Percentiles rank a stretch among this genome's conserved stretches.
Conservation (phyloP, 2,797 vertebrate genomes). For the Sciurus carolinensis region DNA sequence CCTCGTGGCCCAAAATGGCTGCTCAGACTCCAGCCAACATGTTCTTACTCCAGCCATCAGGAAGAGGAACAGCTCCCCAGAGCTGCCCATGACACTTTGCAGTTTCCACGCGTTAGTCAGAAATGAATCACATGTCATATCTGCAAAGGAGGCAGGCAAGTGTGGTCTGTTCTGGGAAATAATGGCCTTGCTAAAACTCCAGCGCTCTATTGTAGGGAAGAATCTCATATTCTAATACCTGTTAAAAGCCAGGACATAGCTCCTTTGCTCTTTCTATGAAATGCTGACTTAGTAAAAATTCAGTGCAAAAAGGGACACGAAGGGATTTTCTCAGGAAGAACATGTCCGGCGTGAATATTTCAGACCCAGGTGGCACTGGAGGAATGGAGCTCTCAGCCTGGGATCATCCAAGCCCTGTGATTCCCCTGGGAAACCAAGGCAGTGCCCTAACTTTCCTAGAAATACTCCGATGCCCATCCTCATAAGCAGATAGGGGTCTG, state of each 20-base stretch:
- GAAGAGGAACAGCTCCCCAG: neutral
- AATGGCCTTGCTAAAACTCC: neutral
- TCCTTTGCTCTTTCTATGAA: neutral
- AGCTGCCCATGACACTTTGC: neutral
- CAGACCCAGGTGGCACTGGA: neutral
- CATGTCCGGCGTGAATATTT: neutral
- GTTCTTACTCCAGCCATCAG: neutral
- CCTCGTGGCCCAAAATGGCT: neutral
- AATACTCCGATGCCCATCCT: neutral
- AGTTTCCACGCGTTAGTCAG: neutral
- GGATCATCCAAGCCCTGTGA: neutral
- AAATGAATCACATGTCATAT: neutral
- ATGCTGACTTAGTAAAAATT: slow-evolving; percentile 22
- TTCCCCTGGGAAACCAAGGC: neutral
- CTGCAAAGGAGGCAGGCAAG: neutral
- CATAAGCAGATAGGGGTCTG: neutral
- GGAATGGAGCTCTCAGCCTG: neutral
- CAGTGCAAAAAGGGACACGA: neutral
- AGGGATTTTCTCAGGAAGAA: neutral
- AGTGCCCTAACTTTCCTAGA: neutral
- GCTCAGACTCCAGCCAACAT: neutral
- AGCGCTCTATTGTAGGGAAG: neutral
- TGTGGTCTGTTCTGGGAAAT: neutral
- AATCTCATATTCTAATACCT: neutral
- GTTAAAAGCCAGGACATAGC: neutral